Evolutionary conservation across 92 coral and sea anemone species (phyloP).

Genomic region (Epizoanthus illoricatus): DNA sequence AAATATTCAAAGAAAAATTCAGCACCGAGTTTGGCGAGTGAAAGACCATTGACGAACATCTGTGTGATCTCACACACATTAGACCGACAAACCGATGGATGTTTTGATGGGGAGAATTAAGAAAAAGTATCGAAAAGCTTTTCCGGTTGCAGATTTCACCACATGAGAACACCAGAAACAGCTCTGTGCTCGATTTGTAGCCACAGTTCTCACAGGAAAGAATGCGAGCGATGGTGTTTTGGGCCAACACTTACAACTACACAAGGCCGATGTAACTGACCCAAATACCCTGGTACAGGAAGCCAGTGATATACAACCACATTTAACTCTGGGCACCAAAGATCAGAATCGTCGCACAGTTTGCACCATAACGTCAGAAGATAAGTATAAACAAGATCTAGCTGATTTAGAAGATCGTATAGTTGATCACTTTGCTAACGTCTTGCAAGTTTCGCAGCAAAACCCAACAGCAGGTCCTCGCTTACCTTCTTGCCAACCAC

Average conservation of each 20-base stretch:
- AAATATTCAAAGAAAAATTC: too few relatives aligned
- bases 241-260: neutral
- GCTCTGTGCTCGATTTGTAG: slow-evolving; percentile 36
- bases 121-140: slow-evolving; percentile 34
- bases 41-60: too few relatives aligned
- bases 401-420: slow-evolving; percentile 37
- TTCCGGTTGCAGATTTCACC: slow-evolving; percentile 30
- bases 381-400: slow-evolving; percentile 12
- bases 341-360: neutral
- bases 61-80: too few relatives aligned
- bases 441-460: neutral
- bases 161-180: slow-evolving; percentile 42
- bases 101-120: slow-evolving; percentile 42
- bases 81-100: slow-evolving; percentile 36
- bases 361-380: slow-evolving; percentile 1
- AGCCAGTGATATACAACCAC: slow-evolving; percentile 36
- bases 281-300: slow-evolving; percentile 10
- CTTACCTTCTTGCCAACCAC: too few relatives aligned
- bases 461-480: neutral
- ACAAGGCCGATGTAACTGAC: slow-evolving; percentile 2
- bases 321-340: neutral
- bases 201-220: too few relatives aligned
- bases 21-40: too few relatives aligned
- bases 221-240: slow-evolving; percentile 12
- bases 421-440: slow-evolving; percentile 21